phyloP scores from a whole-genome alignment of 2,797 vertebrate genomes.

The Smutsia gigantea region DNA sequence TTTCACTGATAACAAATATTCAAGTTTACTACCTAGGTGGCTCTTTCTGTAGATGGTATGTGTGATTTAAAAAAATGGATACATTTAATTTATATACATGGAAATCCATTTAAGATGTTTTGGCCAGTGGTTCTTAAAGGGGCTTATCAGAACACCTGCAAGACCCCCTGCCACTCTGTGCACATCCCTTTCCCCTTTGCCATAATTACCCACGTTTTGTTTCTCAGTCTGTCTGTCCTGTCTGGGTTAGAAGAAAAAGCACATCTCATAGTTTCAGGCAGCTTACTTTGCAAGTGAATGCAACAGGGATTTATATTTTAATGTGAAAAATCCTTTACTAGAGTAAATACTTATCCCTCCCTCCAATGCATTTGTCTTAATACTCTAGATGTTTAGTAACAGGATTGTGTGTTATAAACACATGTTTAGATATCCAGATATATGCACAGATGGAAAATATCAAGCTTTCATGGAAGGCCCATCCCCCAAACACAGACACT shows the following conservation, averaged over 20 bases:
- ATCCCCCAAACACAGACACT: neutral
- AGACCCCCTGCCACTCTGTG: no score
- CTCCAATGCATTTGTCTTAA: neutral
- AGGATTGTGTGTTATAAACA: constrained; percentile 4
- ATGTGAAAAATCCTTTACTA: neutral
- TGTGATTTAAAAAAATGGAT: neutral
- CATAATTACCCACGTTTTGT: neutral
- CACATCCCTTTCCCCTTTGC: neutral
- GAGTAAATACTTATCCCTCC: neutral
- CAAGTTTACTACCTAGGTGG: neutral
- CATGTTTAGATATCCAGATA: neutral
- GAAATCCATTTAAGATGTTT: neutral
- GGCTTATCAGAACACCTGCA: neutral
- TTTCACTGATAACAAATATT: neutral
- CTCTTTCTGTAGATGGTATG: neutral
- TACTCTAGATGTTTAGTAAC: neutral
- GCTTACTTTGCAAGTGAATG: neutral
- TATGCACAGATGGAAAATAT: constrained; percentile 4
- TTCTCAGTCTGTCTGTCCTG: neutral
- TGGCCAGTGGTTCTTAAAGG: neutral
- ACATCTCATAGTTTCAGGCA: neutral
- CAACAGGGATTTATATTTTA: constrained; percentile 35
- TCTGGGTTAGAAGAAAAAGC: neutral
- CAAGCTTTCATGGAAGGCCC: neutral
- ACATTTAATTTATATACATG: neutral